Evolutionary conservation across 2,113 vertebrate species (phyloP).

Genomic region (Aix galericulata): DNA sequence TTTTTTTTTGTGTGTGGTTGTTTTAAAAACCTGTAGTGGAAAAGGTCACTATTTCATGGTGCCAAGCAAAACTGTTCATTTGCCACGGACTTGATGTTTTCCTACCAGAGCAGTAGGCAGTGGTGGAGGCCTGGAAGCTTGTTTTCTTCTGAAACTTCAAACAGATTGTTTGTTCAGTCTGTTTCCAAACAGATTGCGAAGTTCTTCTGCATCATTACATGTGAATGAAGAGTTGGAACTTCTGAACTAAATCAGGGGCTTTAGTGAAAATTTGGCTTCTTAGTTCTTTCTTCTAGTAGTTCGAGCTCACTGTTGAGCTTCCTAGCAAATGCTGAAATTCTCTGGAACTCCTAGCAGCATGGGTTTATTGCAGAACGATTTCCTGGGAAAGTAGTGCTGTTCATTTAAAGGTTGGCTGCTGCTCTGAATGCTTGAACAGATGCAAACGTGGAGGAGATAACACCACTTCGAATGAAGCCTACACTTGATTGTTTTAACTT

Average conservation of each 20-base stretch:
- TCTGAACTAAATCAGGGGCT: not conserved
- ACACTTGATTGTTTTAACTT: not conserved
- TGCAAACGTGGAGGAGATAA: not conserved
- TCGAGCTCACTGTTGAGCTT: not conserved
- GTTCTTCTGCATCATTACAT: constrained; percentile 25
- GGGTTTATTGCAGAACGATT: constrained; percentile 7
- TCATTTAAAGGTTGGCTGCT: constrained; percentile 8
- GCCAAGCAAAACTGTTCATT: not conserved
- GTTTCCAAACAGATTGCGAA: not conserved
- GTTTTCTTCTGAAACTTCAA: not conserved
- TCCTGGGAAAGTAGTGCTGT: constrained; percentile 8
- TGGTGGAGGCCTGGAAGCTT: not conserved
- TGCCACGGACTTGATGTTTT: not conserved
- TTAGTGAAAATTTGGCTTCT: not conserved
- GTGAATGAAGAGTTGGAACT: not conserved
- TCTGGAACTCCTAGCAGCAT: not conserved
- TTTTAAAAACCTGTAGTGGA: not conserved
- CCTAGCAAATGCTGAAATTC: not conserved
- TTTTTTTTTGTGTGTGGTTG: not conserved
- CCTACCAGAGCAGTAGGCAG: not conserved
- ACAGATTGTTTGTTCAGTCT: too few relatives aligned
- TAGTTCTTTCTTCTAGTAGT: not conserved
- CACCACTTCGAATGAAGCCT: not conserved
- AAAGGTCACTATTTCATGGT: not conserved
- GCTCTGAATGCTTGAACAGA: constrained; percentile 35